These are phyloP conservation scores for Lepisosteus oculatus DNA, from an alignment of 2,113 vertebrate genomes.

Conservation along the genomic window DNA sequence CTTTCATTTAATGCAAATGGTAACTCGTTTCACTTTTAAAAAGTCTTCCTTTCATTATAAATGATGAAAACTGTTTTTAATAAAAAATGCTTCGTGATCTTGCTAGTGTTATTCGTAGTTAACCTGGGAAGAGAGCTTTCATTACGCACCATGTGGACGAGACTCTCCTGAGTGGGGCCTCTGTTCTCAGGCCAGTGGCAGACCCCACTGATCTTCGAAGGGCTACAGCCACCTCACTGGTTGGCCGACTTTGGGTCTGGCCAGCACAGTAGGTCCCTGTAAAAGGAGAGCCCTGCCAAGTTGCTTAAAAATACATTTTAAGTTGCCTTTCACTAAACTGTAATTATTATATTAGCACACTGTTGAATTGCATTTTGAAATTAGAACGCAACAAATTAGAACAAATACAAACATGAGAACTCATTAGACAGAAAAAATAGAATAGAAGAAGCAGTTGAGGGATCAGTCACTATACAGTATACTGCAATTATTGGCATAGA, in stretches of 20 bases:
- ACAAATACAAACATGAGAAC: neutral
- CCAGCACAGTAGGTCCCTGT: conserved; percentile 16
- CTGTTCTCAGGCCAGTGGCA: conserved; percentile 24
- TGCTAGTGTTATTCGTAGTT: no score
- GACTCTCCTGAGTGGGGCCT: neutral
- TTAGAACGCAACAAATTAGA: neutral
- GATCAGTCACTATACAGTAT: neutral
- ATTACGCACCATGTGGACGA: no score
- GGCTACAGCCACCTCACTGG: neutral
- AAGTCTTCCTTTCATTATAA: no score
- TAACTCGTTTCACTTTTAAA: no score
- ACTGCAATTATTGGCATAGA: neutral
- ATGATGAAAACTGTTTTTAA: no score
- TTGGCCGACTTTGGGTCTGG: neutral
- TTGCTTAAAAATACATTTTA: neutral
- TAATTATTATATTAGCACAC: neutral
- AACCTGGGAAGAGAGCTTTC: no score
- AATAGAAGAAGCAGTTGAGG: no score
- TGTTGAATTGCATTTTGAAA: neutral
- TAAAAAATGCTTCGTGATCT: no score
- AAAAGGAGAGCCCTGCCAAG: conserved; percentile 2
- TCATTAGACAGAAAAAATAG: no score
- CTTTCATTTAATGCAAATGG: no score
- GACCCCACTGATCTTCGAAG: conserved; percentile 30
- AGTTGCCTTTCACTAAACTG: neutral